A percentile compares a stretch with the other conserved stretches of the same genome.
Conservation (phyloP, 1,140 invertebrate species). For the Solen grandis region DNA sequence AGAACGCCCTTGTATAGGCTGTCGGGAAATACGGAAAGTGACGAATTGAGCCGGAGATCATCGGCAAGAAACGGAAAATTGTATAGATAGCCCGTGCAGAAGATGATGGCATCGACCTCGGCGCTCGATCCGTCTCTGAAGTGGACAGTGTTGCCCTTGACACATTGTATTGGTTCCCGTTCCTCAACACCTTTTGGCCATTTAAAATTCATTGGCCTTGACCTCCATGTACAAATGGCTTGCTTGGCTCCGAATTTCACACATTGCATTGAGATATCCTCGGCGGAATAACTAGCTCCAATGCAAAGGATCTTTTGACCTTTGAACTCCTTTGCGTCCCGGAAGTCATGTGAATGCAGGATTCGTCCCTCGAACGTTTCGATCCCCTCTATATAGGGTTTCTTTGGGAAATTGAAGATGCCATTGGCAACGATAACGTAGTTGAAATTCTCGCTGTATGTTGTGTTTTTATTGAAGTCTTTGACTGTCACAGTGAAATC, state of each 20-base stretch:
- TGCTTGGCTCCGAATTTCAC: slow-evolving; percentile 35
- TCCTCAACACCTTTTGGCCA: slow-evolving; percentile 38
- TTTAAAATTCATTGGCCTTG: slow-evolving; percentile 35
- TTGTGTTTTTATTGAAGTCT: slow-evolving; percentile 4
- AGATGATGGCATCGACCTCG: slow-evolving; percentile 44
- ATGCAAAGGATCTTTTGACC: slow-evolving; percentile 38
- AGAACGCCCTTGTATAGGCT: slow-evolving; percentile 51
- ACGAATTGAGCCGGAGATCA: slow-evolving; percentile 24
- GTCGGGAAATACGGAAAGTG: slow-evolving; percentile 3
- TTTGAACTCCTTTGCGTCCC: slow-evolving; percentile 35
- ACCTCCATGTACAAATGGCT: slow-evolving; percentile 9
- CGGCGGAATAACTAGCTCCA: slow-evolving; percentile 40
- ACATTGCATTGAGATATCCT: slow-evolving; percentile 44
- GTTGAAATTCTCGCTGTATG: background rate
- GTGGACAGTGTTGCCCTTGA: slow-evolving; percentile 23
- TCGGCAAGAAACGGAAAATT: slow-evolving; percentile 44
- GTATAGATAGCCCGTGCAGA: slow-evolving; percentile 47
- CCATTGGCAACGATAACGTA: slow-evolving; percentile 50
- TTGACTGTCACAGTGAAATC: slow-evolving; percentile 38
- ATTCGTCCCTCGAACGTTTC: slow-evolving; percentile 48
- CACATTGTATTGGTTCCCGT: slow-evolving; percentile 26
- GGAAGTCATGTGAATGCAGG: slow-evolving; percentile 51
- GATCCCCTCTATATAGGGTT: slow-evolving; percentile 32
- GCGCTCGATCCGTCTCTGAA: slow-evolving; percentile 48
- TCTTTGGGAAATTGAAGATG: slow-evolving; percentile 42